A percentile compares a stretch with the other conserved stretches of the same genome.
Evolutionary conservation across 2,113 vertebrate genomes (phyloP).

Genomic region (Dipodomys stephensi): DNA sequence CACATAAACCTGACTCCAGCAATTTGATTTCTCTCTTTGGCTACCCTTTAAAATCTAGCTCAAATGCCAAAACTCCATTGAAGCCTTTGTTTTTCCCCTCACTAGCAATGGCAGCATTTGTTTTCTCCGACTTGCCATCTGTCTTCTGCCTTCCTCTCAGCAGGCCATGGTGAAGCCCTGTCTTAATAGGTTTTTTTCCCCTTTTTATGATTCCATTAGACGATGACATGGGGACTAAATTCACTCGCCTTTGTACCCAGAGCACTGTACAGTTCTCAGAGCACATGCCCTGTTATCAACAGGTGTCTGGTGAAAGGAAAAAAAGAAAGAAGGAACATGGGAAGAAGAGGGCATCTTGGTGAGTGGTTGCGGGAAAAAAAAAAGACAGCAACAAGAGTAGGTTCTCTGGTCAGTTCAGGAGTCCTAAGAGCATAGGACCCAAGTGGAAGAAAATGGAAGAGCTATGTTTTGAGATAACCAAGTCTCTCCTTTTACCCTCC

Average conservation of each 20-base stretch:
- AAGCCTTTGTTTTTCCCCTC: not conserved
- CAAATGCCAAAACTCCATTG: not conserved
- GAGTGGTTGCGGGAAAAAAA: not conserved
- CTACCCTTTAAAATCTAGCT: slow-evolving; percentile 20
- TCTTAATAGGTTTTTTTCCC: not conserved
- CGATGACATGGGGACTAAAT: not conserved
- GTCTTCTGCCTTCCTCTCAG: not conserved
- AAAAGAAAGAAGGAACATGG: not conserved
- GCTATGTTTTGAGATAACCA: not conserved
- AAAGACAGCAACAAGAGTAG: slow-evolving; percentile 2
- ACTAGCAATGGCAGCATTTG: not conserved
- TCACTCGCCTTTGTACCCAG: not conserved
- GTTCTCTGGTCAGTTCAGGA: not conserved
- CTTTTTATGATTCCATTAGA: not conserved
- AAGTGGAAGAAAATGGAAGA: not conserved
- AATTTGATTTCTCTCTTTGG: not conserved
- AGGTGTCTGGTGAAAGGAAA: not conserved
- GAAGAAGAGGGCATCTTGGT: not conserved
- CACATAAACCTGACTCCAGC: slow-evolving; percentile 34
- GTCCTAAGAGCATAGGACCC: not conserved
- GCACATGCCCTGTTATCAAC: not conserved
- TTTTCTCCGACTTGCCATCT: not conserved
- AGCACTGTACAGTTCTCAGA: not conserved
- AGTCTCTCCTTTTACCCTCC: not conserved
- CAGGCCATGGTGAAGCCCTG: not conserved